phyloP scores from a whole-genome alignment of 2,113 vertebrate genomes.

The Hemicordylus capensis region DNA sequence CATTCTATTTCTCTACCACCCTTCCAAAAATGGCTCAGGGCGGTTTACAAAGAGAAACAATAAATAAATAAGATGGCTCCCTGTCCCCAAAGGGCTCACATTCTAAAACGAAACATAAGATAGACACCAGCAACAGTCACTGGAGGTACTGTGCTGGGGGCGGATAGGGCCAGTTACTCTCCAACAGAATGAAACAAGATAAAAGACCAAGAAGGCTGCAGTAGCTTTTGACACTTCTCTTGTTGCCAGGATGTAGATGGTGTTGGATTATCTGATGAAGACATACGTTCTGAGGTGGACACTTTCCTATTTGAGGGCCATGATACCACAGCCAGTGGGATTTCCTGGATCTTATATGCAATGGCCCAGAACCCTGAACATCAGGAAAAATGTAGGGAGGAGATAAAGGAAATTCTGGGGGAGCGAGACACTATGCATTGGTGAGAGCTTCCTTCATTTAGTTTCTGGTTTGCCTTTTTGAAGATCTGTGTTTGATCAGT shows the following conservation, averaged over 20 bases:
- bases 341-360: conserved; percentile 82
- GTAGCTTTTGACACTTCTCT: neutral
- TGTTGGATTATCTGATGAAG: conserved; percentile 78
- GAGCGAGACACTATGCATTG: conserved; percentile 77
- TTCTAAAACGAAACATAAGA: too few species aligned
- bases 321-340: conserved; percentile 78
- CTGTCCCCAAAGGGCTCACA: too few species aligned
- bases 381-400: conserved; percentile 83
- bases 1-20: too few species aligned
- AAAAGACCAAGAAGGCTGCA: neutral
- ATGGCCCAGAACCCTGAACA: conserved; percentile 84
- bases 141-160: too few species aligned
- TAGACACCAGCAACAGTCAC: too few species aligned
- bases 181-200: too few species aligned
- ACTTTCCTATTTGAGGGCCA: conserved; percentile 87
- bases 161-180: too few species aligned
- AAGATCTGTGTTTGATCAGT: neutral
- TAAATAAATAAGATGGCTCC: too few species aligned
- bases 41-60: too few species aligned
- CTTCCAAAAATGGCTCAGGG: too few species aligned
- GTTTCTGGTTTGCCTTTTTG: too few species aligned
- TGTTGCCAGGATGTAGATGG: conserved; percentile 77
- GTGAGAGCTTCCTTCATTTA: conserved; percentile 60
- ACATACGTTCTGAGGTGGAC: conserved; percentile 81
- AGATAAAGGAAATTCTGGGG: conserved; percentile 73